Evolutionary conservation across 2,113 vertebrate species (phyloP), one percentile per base, ranked within the genome.

Genomic region (Triplophysa tibetana): DNA sequence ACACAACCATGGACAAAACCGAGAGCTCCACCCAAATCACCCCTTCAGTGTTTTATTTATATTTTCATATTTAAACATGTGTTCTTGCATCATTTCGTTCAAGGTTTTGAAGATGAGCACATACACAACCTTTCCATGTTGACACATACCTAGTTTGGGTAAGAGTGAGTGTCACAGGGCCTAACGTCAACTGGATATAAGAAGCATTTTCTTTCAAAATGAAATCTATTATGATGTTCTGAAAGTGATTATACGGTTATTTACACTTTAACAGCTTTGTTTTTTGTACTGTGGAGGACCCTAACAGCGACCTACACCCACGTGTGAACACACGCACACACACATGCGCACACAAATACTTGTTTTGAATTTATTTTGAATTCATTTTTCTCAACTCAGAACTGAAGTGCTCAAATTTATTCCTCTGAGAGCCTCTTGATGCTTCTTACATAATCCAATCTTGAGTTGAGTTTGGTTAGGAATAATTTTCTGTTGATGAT

Each of bases 361-460:
- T 26, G 56, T 24, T 26, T 19, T 19, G 14, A 62, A 60, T 63
- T 14, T 5, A 65, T 33, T 50, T 65, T 26, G 24, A n/a, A 23
- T 13, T 52, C 21, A 75, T 48, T 63, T 75, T 63, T 43, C 41
- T 75, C 73, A 48, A 63, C 13, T 43, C 41, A 19, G 21, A 16
- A 63, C 58, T 54, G 45, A 70, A 70, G 68, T 73, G 43, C n/a
- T 56, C 24, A 61, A 19, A 70, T 50, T 17, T 29, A 52, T 73
- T 52, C 56, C 23, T 58, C 38, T 66, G 70, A 81, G 19, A 75
- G 70, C 38, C 54, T 75, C 64, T 75, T 50, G 41, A 60, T 62
- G 64, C 63, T 61, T n/a, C 17, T 81, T 69, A 61, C 54, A 69
- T 81, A 68, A 75, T 61, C 65, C 48, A 23, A 41, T 73, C 63